Evolutionary conservation across 2,888 invertebrate genomes (phyloP).

Genomic region (Phorcus lineatus): DNA sequence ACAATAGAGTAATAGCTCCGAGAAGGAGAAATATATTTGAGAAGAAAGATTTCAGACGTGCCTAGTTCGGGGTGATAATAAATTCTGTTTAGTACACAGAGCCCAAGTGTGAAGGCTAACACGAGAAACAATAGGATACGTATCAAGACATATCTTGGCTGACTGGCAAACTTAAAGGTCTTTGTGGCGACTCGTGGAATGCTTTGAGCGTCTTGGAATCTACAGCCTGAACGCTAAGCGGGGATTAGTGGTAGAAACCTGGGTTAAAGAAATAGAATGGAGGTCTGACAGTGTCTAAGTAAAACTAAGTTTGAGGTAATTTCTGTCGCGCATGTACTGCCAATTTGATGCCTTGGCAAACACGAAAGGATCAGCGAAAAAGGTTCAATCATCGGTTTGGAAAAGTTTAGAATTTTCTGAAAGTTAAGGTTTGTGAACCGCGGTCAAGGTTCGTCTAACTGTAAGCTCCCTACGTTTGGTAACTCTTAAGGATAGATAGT

Average conservation of each 20-base stretch:
- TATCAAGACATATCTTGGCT: neutral
- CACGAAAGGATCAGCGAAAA: neutral
- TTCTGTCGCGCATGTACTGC: neutral
- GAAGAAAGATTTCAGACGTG: too few species aligned
- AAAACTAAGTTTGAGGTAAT: neutral
- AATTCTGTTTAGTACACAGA: too few species aligned
- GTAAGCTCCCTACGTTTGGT: neutral
- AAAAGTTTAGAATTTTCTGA: conserved; percentile 9
- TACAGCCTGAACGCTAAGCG: neutral
- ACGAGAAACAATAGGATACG: conserved; percentile 4
- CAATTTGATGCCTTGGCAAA: neutral
- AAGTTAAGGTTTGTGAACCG: neutral
- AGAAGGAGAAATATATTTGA: too few species aligned
- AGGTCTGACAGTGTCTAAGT: neutral
- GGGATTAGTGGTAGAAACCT: neutral
- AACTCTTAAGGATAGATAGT: too few species aligned
- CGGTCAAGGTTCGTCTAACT: neutral
- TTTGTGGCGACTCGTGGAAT: neutral
- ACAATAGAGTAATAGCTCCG: too few species aligned
- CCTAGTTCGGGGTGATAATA: too few species aligned
- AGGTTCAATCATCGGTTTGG: neutral
- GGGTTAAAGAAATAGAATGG: neutral
- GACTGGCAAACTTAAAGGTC: neutral
- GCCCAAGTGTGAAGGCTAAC: neutral
- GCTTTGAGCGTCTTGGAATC: neutral